A percentile compares a stretch with the other conserved stretches of the same genome.
These are phyloP conservation scores for Toxonevra muliebris DNA, from an alignment of 2,888 invertebrate species.

Conservation along the genomic window DNA sequence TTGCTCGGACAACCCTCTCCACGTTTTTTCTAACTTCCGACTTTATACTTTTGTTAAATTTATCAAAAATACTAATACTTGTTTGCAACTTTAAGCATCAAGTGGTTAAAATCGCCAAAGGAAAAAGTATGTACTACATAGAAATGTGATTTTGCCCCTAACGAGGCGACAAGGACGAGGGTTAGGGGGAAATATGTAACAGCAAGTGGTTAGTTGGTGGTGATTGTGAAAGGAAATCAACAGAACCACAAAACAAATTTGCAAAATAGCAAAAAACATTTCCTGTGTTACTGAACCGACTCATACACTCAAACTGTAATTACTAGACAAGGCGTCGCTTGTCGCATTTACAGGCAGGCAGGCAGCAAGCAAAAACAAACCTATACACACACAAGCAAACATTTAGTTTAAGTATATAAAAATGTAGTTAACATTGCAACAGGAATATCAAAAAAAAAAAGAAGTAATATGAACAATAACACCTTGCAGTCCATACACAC, in stretches of 20 bases:
- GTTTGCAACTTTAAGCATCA: no score
- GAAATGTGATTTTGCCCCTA: constrained; percentile 10
- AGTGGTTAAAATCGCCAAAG: background rate
- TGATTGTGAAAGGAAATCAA: constrained; percentile 33
- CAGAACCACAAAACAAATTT: constrained; percentile 39
- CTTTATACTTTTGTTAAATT: no score
- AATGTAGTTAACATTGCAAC: background rate
- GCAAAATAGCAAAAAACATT: constrained; percentile 19
- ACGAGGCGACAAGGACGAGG: background rate
- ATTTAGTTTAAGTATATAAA: background rate
- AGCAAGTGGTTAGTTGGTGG: background rate
- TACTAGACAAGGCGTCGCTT: no score
- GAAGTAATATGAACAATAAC: background rate
- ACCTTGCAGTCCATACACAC: background rate
- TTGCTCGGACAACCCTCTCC: no score
- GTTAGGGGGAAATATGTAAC: constrained; percentile 1
- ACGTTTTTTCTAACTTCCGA: no score
- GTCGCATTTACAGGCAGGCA: background rate
- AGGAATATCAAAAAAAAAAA: background rate
- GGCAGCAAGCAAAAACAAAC: background rate
- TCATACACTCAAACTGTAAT: background rate
- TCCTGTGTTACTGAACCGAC: background rate
- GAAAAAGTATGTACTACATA: background rate
- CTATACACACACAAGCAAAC: background rate
- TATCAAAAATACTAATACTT: no score